Evolutionary conservation across 2,888 invertebrate genomes (phyloP).

Genomic region (Macrophya annulata): DNA sequence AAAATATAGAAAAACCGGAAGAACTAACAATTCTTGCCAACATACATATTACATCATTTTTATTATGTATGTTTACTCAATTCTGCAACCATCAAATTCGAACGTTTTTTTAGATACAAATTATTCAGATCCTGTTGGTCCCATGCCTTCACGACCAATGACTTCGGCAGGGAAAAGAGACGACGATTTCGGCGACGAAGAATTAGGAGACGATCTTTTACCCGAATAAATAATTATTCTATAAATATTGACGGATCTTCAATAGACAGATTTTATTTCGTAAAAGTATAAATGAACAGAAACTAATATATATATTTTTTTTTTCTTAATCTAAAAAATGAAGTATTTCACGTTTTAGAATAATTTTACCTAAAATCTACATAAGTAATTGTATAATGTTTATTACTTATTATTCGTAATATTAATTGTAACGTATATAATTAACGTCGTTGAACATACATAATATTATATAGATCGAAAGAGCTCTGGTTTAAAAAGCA

Average conservation of each 20-base stretch:
- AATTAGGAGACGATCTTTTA: slow-evolving; percentile 87
- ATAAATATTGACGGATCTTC: not conserved
- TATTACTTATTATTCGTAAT: not conserved
- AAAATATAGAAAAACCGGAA: not conserved
- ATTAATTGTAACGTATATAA: not conserved
- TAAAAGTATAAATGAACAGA: not conserved
- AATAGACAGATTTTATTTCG: not conserved
- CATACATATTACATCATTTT: not conserved
- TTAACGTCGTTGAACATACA: not conserved
- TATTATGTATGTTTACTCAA: not conserved
- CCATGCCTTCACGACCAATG: slow-evolving; percentile 82
- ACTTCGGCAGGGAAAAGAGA: slow-evolving; percentile 82
- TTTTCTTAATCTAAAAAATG: not conserved
- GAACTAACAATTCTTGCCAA: slow-evolving; percentile 10
- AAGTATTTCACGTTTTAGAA: not conserved
- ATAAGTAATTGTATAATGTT: not conserved
- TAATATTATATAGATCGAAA: not conserved
- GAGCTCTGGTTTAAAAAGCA: not conserved
- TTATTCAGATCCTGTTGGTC: slow-evolving; percentile 83
- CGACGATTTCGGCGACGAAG: slow-evolving; percentile 88
- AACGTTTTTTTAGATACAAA: slow-evolving; percentile 78
- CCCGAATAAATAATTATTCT: slow-evolving; percentile 82
- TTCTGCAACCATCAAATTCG: slow-evolving; percentile 9
- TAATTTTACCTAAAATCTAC: not conserved
- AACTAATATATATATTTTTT: not conserved